Base-by-base conservation (phyloP, 2,797 vertebrate species). In the Paramormyrops hopkinsi region DNA sequence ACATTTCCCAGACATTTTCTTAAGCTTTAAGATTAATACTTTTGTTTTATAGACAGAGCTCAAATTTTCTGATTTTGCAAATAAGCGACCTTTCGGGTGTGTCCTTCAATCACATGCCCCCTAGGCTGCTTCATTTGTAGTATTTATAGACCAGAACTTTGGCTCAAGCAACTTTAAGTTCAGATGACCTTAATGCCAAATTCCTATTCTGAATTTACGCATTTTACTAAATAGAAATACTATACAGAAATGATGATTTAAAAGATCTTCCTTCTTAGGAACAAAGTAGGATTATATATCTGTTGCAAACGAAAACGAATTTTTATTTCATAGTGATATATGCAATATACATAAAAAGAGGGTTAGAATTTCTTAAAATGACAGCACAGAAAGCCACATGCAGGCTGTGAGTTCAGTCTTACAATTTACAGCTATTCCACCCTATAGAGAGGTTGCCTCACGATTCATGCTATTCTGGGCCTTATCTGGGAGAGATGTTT, bases 181-280 rank as follows among this genome's bases (percentile, higher is more conserved):
- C 62, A 69, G 29, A 69, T 33, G 3, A 33, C 3, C 11, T 69
- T 69, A 69, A 33, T 69, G 25, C 25, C 25, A 69, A 69, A 69
- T 33, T 33, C 62, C 62, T 33, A 3, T 33, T 69, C 11, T 4
- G 88, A 86, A 85, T 86, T 8, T 53, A 69, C 84, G 8, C 51
- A 92, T 92, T 92, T 92, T 92, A 90, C 62, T 22, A 84, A 50
- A n/a, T 50, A 37, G 22, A 50, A 14, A 69, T 8, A 33, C 51
- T 33, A 73, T 46, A 73, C 29, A 37, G n/a, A n/a, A 2, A 12
- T 53, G 69, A 54, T 37, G 1, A 29, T 62, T 1, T 88, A 90
- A 89, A n/a, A 84, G 44, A 50, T 84, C n/a, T 84, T 46, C 19
- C 17, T 46, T 88, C 4, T 8, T 89, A 3, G 8, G 7, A 83